Evolutionary conservation across 2,113 vertebrate species (phyloP), one percentile per base, ranked within the genome.

Genomic region (Vidua macroura): DNA sequence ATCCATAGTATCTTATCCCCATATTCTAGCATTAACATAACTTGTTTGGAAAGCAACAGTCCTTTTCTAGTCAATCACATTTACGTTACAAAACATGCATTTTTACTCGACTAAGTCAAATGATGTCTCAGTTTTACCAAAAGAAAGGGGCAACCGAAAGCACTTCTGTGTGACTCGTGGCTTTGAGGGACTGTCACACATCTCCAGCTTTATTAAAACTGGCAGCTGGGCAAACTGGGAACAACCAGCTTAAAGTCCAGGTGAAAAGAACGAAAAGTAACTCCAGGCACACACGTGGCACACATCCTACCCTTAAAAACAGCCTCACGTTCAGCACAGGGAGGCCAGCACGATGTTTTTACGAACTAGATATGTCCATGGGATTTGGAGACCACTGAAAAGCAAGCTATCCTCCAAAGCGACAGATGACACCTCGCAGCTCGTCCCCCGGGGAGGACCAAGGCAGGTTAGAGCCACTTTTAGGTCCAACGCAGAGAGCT

Each of bases 291-390:
- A 37, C 70, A 58, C 4, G 3, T 31, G 28, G 46, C 25, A 59
- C 3, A 2, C 56, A 83, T 53, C 67, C 53, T 31, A 35, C 33
- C 2, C 0, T 24, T 27, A 37, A 30, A 70, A 80, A 13, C 69
- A 52, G 64, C 67, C 33, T 81, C 35, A 13, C 2, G 1, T 30
- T 35, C 58, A 78, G 84, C 3, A 6, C 53, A 23, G n/a, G 33
- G 44, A 63, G 49, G 31, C 10, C 52, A 58, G 59, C 18, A 19
- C 3, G 6, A 22, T 1, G 28, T 9, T 86, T 68, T 48, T 18
- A 69, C 7, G 13, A 86, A 69, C 43, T 10, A 35, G 16, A 6
- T 7, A 30, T 0, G 1, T 13, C 48, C 39, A 1, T 2, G 49
- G 35, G 63, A 51, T 83, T 16, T 51, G 55, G 37, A 24, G 59